Conservation (phyloP, 2,797 vertebrate species). For the Cheirogaleus major region DNA sequence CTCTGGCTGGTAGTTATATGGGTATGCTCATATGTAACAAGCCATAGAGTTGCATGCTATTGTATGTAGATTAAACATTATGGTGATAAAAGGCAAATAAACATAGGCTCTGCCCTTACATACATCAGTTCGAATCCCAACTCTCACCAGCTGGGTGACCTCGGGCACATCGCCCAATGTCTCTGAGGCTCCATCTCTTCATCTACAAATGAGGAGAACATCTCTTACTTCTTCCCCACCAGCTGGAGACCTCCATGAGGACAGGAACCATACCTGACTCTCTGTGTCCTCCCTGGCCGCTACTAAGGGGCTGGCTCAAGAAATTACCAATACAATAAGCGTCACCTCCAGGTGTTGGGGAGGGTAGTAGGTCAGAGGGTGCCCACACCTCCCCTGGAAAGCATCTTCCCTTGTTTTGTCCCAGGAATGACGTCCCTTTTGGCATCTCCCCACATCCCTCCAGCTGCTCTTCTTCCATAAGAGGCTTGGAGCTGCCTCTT, state of each 20-base stretch:
- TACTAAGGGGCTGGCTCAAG: background rate
- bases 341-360: background rate
- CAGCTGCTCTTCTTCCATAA: background rate
- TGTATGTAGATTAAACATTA: background rate
- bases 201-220: background rate
- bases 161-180: background rate
- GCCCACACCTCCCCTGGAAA: background rate
- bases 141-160: background rate
- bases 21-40: background rate
- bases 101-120: background rate
- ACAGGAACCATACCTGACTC: background rate
- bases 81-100: background rate
- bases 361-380: background rate
- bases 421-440: background rate
- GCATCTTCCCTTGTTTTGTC: background rate
- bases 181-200: background rate
- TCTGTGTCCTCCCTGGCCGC: background rate
- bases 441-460: background rate
- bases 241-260: background rate
- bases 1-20: background rate
- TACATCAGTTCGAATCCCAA: background rate
- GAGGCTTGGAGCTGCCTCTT: background rate
- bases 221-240: background rate
- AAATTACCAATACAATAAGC: background rate
- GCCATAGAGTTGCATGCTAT: accelerated